Percentiles rank a stretch among this genome's conserved stretches.
phyloP scores from a whole-genome alignment of 2,797 vertebrate species.

The Tympanoctomys barrerae region DNA sequence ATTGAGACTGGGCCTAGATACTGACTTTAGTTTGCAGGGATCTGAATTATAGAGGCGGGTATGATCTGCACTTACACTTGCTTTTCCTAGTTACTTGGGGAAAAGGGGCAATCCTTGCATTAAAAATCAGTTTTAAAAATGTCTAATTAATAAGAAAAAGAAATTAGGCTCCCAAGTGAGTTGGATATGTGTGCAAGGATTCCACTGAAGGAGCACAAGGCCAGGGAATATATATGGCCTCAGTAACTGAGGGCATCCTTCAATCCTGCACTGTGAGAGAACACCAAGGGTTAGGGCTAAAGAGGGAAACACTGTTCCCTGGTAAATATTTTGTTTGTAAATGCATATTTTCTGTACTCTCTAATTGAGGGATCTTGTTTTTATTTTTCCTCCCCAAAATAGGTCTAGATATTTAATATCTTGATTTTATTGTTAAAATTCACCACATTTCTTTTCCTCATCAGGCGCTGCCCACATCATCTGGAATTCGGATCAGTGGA shows the following conservation, averaged over 20 bases:
- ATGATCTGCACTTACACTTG: neutral
- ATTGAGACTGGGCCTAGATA: neutral
- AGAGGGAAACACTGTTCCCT: neutral
- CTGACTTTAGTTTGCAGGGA: neutral
- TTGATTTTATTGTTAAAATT: slow-evolving; percentile 42
- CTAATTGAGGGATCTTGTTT: neutral
- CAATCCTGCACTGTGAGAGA: neutral
- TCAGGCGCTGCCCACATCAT: neutral
- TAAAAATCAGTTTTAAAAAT: slow-evolving; percentile 11
- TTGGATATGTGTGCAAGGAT: neutral
- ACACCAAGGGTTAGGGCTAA: too few species aligned
- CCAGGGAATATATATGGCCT: neutral
- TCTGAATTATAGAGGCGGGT: neutral
- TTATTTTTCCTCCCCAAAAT: neutral
- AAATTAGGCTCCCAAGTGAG: neutral
- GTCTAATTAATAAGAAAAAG: neutral
- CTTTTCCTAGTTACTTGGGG: neutral
- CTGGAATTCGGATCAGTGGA: neutral
- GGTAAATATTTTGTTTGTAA: neutral
- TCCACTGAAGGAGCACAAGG: neutral
- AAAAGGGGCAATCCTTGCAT: slow-evolving; percentile 11
- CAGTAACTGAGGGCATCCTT: neutral
- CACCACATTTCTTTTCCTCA: neutral
- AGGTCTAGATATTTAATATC: neutral
- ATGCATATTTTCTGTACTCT: neutral